phyloP scores from a whole-genome alignment of 64 coral and sea anemone species.

The Stichodactyla mertensii region DNA sequence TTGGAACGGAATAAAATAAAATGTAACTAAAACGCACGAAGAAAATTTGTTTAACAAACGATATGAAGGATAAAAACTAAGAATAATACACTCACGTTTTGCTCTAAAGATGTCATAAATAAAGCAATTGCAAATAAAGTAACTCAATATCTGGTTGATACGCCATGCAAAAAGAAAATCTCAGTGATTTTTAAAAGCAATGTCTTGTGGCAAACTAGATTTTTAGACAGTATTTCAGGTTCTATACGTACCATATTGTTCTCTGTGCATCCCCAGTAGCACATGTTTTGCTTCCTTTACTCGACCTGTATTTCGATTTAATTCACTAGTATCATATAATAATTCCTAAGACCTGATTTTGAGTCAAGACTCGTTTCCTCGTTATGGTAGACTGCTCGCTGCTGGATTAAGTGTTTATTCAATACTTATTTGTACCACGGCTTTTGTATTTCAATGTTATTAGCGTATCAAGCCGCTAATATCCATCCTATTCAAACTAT shows the following conservation, averaged over 20 bases:
- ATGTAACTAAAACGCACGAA: no score
- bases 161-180: no score
- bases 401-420: conserved; percentile 6
- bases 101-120: no score
- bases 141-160: no score
- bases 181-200: no score
- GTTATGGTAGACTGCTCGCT: background rate
- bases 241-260: conserved; percentile 22
- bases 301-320: background rate
- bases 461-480: conserved; percentile 5
- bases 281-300: background rate
- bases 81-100: no score
- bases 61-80: no score
- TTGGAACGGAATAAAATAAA: no score
- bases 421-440: conserved; percentile 3
- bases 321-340: background rate
- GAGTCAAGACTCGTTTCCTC: background rate
- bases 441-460: conserved; percentile 15
- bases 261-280: conserved; percentile 34
- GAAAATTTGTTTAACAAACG: no score
- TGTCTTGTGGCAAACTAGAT: no score
- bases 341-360: background rate
- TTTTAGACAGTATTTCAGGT: background rate
- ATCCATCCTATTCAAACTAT: conserved; percentile 9
- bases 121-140: no score